phyloP scores from a whole-genome alignment of 2,888 invertebrate genomes.

The Meiosimyza platycephala region DNA sequence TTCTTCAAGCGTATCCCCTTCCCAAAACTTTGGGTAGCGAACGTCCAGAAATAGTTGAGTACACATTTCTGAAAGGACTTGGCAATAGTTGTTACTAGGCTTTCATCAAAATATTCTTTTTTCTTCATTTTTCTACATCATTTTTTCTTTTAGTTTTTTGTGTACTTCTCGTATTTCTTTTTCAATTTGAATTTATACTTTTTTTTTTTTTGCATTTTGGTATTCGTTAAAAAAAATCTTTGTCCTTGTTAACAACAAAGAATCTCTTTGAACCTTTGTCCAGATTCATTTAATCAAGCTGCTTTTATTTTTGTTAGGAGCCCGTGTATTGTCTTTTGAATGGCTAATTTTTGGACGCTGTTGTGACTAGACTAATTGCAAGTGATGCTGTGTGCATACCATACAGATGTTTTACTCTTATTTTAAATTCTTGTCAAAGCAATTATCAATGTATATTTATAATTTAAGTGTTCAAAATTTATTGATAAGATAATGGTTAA shows the following conservation, averaged over 20 bases:
- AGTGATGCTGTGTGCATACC: too few species aligned
- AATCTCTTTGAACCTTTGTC: conserved; percentile 49
- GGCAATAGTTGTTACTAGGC: conserved; percentile 42
- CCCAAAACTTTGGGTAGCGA: neutral
- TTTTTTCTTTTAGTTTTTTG: conserved; percentile 18
- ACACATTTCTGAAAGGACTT: conserved; percentile 35
- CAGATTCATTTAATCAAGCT: conserved; percentile 44
- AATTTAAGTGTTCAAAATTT: too few species aligned
- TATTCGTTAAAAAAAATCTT: conserved; percentile 41
- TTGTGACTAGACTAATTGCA: neutral
- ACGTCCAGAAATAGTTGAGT: conserved; percentile 38
- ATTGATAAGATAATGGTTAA: too few species aligned
- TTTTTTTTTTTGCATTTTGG: conserved; percentile 35
- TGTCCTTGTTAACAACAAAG: conserved; percentile 48
- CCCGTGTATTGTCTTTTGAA: conserved; percentile 20
- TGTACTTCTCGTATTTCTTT: conserved; percentile 29
- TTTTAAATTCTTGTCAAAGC: too few species aligned
- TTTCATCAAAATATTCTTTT: conserved; percentile 40
- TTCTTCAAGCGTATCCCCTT: conserved; percentile 22
- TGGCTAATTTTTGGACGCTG: conserved; percentile 27
- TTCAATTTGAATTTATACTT: conserved; percentile 33
- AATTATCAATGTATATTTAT: too few species aligned
- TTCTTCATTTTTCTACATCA: conserved; percentile 12
- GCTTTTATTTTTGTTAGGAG: conserved; percentile 18
- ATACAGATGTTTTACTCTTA: too few species aligned